Evolutionary conservation across 2,888 invertebrate genomes (phyloP), one percentile per base, ranked within the genome.

Genomic region (Laspeyria flexula): DNA sequence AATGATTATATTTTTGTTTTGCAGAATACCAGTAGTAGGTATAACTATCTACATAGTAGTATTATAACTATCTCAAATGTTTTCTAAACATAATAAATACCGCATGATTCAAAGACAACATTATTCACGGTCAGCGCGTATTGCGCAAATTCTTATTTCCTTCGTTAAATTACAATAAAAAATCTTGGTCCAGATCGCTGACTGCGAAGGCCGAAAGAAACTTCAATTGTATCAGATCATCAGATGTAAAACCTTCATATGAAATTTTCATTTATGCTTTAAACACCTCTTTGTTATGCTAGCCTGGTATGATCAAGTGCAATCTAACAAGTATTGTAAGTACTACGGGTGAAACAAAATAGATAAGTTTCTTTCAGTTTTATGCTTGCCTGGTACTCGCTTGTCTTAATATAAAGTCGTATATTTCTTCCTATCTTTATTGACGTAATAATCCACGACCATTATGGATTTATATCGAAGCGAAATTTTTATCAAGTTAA

Each of bases 121-220:
- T n/a, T n/a, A n/a, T 77, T 83, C 83, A 84, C 79, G 85, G 84
- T 77, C 83, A 76, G 30, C 71, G 79, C 72, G 53, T 54, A 58
- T 79, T 79, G 70, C 76, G 73, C 69, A 77, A 79, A 66, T 59
- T 68, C 55, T 72, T 60, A 64, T 72, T 75, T 75, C 67, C 67
- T 66, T 66, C 46, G 30, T 38, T 37, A 56, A 61, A 55, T 50
- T 43, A 51, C 65, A 53, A 69, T 70, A 72, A 72, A 73, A 44
- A 74, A 69, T 38, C 48, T 51, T 62, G 65, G 60, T 70, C 65
- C 66, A 73, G 60, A 60, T 68, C 56, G 48, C 33, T 55, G 57
- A 62, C 55, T 61, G 51, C 62, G 76, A 75, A 77, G 79, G 77
- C 55, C 67, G 54, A 43, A 54, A 56, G 60, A 61, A 63, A 69